phyloP scores from a whole-genome alignment of 1,140 invertebrate genomes.

The Procambarus clarkii region DNA sequence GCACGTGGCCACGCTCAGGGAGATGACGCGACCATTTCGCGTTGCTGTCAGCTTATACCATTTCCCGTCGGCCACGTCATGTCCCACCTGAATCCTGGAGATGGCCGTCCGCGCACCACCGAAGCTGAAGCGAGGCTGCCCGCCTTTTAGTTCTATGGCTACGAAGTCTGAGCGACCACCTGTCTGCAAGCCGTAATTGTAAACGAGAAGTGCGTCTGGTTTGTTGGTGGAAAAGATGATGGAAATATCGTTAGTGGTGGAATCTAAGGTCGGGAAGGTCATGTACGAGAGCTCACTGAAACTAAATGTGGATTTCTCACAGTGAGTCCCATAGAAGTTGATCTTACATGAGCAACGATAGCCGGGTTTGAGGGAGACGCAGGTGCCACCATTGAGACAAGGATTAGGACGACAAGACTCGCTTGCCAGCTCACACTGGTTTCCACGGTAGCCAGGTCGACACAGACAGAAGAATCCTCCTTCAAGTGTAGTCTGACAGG shows the following conservation, averaged over 20 bases:
- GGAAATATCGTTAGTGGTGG: slow-evolving; percentile 92
- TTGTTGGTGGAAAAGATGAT: slow-evolving; percentile 94
- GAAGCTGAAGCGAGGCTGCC: slow-evolving; percentile 90
- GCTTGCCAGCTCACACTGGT: slow-evolving; percentile 87
- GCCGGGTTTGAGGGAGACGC: slow-evolving; percentile 85
- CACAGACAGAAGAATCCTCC: slow-evolving; percentile 93
- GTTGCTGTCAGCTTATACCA: slow-evolving; percentile 95
- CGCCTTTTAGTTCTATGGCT: slow-evolving; percentile 89
- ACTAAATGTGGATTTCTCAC: slow-evolving; percentile 91
- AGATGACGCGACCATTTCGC: slow-evolving; percentile 89
- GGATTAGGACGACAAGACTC: slow-evolving; percentile 94
- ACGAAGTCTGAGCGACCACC: slow-evolving; percentile 94
- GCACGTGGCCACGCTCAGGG: slow-evolving; percentile 84
- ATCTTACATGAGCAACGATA: slow-evolving; percentile 91
- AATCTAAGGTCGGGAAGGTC: slow-evolving; percentile 88
- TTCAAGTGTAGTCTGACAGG: slow-evolving; percentile 90
- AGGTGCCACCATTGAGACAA: slow-evolving; percentile 89
- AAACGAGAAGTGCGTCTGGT: slow-evolving; percentile 88
- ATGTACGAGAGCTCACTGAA: slow-evolving; percentile 93
- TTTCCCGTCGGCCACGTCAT: slow-evolving; percentile 86
- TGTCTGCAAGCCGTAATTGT: slow-evolving; percentile 91
- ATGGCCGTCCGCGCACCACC: slow-evolving; percentile 91
- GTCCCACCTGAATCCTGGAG: slow-evolving; percentile 83
- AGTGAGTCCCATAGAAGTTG: slow-evolving; percentile 90
- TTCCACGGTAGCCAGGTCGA: slow-evolving; percentile 90